Evolutionary conservation across 2,888 invertebrate species (phyloP).

Genomic region (Drosophila mimetica): DNA sequence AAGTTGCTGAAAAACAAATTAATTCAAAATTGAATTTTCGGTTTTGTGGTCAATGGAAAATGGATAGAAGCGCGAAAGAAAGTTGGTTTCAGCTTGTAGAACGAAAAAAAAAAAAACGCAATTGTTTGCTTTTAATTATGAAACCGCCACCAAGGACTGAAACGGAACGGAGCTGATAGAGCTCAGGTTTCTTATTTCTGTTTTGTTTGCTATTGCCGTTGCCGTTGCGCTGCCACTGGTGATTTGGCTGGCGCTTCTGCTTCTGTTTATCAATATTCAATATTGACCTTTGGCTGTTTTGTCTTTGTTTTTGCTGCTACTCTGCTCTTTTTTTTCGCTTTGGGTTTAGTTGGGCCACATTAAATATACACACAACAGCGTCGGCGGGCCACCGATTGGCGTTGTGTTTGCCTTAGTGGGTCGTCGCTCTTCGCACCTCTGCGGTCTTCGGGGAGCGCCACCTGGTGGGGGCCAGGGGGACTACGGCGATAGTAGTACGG

Average conservation of each 20-base stretch:
- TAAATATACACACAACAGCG: conserved; percentile 57
- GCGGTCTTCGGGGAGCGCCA: conserved; percentile 25
- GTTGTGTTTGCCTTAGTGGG: conserved; percentile 52
- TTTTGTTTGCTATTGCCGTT: conserved; percentile 28
- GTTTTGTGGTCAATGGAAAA: conserved; percentile 33
- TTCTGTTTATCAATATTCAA: conserved; percentile 80
- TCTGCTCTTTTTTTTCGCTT: conserved; percentile 41
- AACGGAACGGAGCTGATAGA: conserved; percentile 38
- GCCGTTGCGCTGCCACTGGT: conserved; percentile 25
- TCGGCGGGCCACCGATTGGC: conserved; percentile 20
- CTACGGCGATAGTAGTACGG: neutral
- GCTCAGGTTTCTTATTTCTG: conserved; percentile 39
- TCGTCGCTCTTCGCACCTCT: conserved; percentile 60
- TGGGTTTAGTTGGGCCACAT: conserved; percentile 57
- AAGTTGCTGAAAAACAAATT: conserved; percentile 55
- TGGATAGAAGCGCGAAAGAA: neutral
- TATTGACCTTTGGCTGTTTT: conserved; percentile 74
- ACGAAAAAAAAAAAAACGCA: conserved; percentile 23
- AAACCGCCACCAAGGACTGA: conserved; percentile 56
- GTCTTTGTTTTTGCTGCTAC: conserved; percentile 41
- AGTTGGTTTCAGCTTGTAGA: neutral
- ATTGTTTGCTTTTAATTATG: conserved; percentile 77
- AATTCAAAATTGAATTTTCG: conserved; percentile 50
- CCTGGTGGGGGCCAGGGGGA: conserved; percentile 40
- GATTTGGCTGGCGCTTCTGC: conserved; percentile 38